Base-by-base conservation (phyloP, 2,113 vertebrate species). In the Ochotona curzoniae region DNA sequence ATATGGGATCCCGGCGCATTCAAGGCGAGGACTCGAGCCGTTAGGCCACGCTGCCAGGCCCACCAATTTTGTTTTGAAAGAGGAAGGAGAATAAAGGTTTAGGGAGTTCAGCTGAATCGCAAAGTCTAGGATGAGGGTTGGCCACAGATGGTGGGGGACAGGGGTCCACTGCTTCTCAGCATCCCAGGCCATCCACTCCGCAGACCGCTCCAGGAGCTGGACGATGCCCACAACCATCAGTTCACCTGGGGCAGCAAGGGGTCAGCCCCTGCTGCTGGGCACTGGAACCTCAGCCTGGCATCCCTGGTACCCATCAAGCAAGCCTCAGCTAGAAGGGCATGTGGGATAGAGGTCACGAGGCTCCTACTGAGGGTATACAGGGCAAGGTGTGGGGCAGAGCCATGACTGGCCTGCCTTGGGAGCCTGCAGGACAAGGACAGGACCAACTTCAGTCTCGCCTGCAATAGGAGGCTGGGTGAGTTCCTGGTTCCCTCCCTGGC, bases 1-100 rank as follows among this genome's bases (percentile, higher is more conserved):
- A n/a, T n/a, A n/a, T n/a, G n/a, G n/a, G n/a, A n/a, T n/a, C n/a
- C n/a, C n/a, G n/a, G n/a, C n/a, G n/a, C n/a, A n/a, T n/a, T n/a
- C n/a, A n/a, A n/a, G n/a, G n/a, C n/a, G n/a, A n/a, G n/a, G n/a
- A n/a, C n/a, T n/a, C n/a, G n/a, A n/a, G n/a, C n/a, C n/a, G n/a
- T n/a, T n/a, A n/a, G n/a, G n/a, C n/a, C n/a, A n/a, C n/a, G n/a
- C n/a, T n/a, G n/a, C n/a, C n/a, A n/a, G n/a, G n/a, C n/a, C 17
- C 32, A 61, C 32, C 38, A 69, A 70, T 23, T 70, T 69, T 92
- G 57, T 87, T 63, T 87, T 67, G 57, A 93, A 83, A 85, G 54
- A 63, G 70, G 44, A 6, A 47, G 38, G 30, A 11, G 30, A 26
- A 21, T 21, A 71, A 82, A 35, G 21, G 26, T n/a, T 69, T 25